Evolutionary conservation across 2,797 vertebrate genomes (phyloP).

Genomic region (Sebastes steindachneri): DNA sequence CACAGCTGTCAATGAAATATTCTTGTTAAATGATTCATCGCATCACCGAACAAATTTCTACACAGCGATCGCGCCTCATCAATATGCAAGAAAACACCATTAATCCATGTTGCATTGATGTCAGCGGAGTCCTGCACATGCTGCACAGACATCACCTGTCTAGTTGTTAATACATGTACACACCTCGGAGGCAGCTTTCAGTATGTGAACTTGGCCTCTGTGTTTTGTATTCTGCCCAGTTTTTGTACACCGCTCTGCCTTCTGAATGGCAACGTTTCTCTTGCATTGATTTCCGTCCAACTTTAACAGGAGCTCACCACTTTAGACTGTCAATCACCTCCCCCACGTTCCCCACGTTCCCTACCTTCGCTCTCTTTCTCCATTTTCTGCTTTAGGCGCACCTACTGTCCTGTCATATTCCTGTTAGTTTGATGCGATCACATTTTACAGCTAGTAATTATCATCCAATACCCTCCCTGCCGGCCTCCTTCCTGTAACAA

Average conservation of each 20-base stretch:
- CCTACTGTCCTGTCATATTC: constrained; percentile 30
- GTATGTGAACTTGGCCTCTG: constrained; percentile 1
- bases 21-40: constrained; percentile 26
- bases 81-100: not conserved
- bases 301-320: constrained; percentile 21
- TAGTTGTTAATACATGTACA: not conserved
- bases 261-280: constrained; percentile 15
- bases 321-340: constrained; percentile 46
- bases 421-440: constrained; percentile 21
- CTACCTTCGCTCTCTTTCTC: constrained; percentile 3
- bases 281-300: constrained; percentile 17
- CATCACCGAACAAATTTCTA: not conserved
- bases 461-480: constrained; percentile 5
- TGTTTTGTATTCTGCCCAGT: constrained; percentile 34
- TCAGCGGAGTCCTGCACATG: not conserved
- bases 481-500: constrained; percentile 17
- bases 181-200: constrained; percentile 3
- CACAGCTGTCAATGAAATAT: constrained; percentile 17
- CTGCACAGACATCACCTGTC: constrained; percentile 3
- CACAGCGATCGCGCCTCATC: not conserved
- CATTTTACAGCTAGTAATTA: constrained; percentile 46
- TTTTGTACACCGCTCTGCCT: constrained; percentile 7
- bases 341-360: not conserved
- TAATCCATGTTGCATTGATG: constrained; percentile 16
- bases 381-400: not conserved